Percentiles rank a stretch among this genome's conserved stretches.
Evolutionary conservation across 2,888 invertebrate genomes (phyloP).

Genomic region (Drosophila meridionalis): DNA sequence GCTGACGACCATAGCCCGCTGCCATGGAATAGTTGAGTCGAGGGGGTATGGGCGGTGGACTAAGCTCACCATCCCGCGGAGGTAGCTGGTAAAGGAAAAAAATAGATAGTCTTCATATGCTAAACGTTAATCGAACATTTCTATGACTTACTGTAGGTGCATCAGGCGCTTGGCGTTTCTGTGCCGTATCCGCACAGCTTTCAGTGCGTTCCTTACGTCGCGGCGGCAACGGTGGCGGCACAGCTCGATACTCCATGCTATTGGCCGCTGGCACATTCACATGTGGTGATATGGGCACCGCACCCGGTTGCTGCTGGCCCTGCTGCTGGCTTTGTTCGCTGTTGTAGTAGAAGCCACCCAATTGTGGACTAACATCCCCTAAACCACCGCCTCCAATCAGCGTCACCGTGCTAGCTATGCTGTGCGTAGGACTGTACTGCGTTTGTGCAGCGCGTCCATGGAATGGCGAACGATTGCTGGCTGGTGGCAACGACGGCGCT

Average conservation of each 20-base stretch:
- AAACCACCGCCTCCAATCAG: conserved; percentile 47
- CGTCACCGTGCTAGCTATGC: conserved; percentile 70
- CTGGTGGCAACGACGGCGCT: conserved; percentile 59
- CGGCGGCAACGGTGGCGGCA: conserved; percentile 84
- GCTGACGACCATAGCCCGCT: conserved; percentile 59
- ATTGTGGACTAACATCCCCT: conserved; percentile 69
- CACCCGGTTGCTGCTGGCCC: conserved; percentile 46
- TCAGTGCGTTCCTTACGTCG: conserved; percentile 83
- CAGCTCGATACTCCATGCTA: conserved; percentile 79
- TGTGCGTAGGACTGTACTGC: conserved; percentile 78
- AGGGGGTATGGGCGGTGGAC: conserved; percentile 89
- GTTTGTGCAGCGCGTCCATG: conserved; percentile 60
- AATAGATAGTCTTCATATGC: not conserved
- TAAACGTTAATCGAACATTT: not conserved
- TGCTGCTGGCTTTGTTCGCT: conserved; percentile 54
- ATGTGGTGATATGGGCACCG: conserved; percentile 85
- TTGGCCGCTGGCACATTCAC: conserved; percentile 84
- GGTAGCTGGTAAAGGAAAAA: conserved; percentile 85
- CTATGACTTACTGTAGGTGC: conserved; percentile 86
- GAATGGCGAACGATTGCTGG: conserved; percentile 83
- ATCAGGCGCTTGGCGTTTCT: conserved; percentile 88
- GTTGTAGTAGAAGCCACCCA: conserved; percentile 68
- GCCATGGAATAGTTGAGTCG: conserved; percentile 83
- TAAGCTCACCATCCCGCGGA: conserved; percentile 89
- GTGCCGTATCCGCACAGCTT: conserved; percentile 82